These are phyloP conservation scores for Ceuthmochares aereus DNA, from an alignment of 2,113 vertebrate genomes.

Conservation along the genomic window DNA sequence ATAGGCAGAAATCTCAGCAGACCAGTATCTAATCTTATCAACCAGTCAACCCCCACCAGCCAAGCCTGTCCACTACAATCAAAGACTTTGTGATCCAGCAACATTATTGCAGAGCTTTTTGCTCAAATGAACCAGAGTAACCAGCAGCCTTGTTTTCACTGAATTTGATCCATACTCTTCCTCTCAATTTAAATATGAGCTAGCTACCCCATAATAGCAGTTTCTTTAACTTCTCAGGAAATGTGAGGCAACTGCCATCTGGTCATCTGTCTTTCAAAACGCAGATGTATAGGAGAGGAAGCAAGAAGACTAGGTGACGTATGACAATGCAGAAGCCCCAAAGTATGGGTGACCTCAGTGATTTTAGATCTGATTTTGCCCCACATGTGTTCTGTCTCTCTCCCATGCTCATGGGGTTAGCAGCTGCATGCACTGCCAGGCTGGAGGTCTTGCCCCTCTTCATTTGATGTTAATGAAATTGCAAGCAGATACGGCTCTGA, in stretches of 20 bases:
- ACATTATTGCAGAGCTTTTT: neutral
- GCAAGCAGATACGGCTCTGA: neutral
- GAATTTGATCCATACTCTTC: neutral
- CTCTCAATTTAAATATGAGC: neutral
- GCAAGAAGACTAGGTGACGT: neutral
- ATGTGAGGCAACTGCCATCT: neutral
- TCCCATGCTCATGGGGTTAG: accelerated
- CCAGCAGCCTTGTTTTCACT: neutral
- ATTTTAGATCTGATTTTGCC: neutral
- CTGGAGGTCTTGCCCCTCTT: neutral
- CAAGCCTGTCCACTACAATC: neutral
- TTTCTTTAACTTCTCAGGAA: slow-evolving; percentile 20
- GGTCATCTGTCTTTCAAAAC: neutral
- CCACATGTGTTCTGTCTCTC: neutral
- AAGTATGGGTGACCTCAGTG: neutral
- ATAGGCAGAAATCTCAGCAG: neutral
- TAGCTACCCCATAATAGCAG: neutral
- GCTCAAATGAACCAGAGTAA: neutral
- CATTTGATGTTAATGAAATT: neutral
- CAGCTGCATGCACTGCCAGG: neutral
- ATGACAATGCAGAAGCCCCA: neutral
- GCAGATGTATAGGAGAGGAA: neutral
- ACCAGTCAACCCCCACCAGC: neutral
- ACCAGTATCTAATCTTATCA: neutral
- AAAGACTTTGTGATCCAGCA: neutral